A percentile compares a stretch with the other conserved stretches of the same genome.
These are phyloP conservation scores for Pyralis farinalis DNA, from an alignment of 2,888 invertebrate species.

Conservation along the genomic window DNA sequence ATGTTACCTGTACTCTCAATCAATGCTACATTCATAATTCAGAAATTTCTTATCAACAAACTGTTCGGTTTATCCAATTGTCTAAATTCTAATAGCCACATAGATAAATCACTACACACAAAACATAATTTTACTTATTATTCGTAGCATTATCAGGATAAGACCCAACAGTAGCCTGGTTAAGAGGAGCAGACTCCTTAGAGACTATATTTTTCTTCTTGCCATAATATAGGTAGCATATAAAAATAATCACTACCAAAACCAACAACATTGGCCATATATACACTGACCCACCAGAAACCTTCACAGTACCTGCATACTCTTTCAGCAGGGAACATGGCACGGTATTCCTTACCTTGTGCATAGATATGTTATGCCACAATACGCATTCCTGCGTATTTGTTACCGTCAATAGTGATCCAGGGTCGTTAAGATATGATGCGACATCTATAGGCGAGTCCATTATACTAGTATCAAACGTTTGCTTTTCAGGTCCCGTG, in stretches of 20 bases:
- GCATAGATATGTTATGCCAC: slow-evolving; percentile 58
- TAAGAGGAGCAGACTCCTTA: slow-evolving; percentile 47
- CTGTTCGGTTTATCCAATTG: too few species aligned
- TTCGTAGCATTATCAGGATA: slow-evolving; percentile 38
- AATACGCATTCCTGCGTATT: slow-evolving; percentile 56
- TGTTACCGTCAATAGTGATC: slow-evolving; percentile 41
- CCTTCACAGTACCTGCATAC: slow-evolving; percentile 60
- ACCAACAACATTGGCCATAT: slow-evolving; percentile 56
- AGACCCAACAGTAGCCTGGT: slow-evolving; percentile 34
- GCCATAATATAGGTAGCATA: slow-evolving; percentile 49
- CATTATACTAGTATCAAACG: slow-evolving; percentile 56
- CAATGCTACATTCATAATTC: too few species aligned
- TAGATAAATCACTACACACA: too few species aligned
- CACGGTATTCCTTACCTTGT: slow-evolving; percentile 43
- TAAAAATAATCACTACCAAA: slow-evolving; percentile 41
- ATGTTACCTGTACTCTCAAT: too few species aligned
- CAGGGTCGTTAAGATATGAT: slow-evolving; percentile 39
- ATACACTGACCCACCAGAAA: slow-evolving; percentile 55
- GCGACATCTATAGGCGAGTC: slow-evolving; percentile 48
- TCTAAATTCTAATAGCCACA: too few species aligned
- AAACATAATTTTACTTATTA: not conserved
- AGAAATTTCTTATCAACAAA: too few species aligned
- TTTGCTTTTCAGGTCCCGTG: slow-evolving; percentile 29
- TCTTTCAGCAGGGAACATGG: slow-evolving; percentile 58
- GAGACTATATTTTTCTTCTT: slow-evolving; percentile 35